Evolutionary conservation across 2,888 invertebrate species (phyloP).

Genomic region (Hedya salicella): DNA sequence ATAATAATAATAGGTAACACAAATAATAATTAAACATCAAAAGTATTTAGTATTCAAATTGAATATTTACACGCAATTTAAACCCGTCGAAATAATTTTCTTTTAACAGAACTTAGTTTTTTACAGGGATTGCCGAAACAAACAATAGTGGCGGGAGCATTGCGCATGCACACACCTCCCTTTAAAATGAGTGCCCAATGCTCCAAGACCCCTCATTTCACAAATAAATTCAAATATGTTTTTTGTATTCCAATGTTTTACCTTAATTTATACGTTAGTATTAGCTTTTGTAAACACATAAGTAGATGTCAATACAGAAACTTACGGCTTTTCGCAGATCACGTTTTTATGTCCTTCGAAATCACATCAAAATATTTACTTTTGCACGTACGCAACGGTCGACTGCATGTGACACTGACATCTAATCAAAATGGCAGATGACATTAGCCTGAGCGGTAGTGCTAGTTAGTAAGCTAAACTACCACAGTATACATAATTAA

Average conservation of each 20-base stretch:
- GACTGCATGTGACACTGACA: slow-evolving; percentile 9
- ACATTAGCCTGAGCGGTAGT: slow-evolving; percentile 38
- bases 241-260: slow-evolving; percentile 34
- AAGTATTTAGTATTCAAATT: too few species aligned
- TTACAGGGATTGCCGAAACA: too few species aligned
- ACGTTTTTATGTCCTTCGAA: background rate
- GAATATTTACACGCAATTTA: too few species aligned
- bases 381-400: too few species aligned
- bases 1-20: too few species aligned
- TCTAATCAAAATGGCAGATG: slow-evolving; percentile 28
- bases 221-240: slow-evolving; percentile 35
- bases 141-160: background rate
- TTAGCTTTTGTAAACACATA: slow-evolving; percentile 38
- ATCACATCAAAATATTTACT: too few species aligned
- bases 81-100: slow-evolving; percentile 5
- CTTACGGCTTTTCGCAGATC: too few species aligned
- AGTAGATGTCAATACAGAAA: slow-evolving; percentile 24
- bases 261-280: slow-evolving; percentile 37
- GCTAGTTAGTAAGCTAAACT: slow-evolving; percentile 38
- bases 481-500: background rate
- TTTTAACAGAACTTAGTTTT: background rate
- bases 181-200: background rate
- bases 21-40: too few species aligned
- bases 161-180: slow-evolving; percentile 4
- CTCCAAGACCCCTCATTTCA: slow-evolving; percentile 17